These are phyloP conservation scores for Elgonia sp. DNA, from an alignment of 2,888 invertebrate genomes.

Conservation along the genomic window DNA sequence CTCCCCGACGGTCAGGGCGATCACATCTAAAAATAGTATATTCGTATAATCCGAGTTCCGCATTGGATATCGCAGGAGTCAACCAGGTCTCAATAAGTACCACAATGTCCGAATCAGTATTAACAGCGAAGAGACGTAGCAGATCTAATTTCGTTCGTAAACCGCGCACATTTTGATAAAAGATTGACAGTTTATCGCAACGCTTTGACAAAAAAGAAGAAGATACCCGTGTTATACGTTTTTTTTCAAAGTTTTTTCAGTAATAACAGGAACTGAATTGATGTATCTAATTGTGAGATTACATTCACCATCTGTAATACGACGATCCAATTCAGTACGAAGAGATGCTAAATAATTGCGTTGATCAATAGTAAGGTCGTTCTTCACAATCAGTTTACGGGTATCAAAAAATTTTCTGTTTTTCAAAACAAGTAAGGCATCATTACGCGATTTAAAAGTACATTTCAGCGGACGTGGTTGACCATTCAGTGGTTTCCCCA, in stretches of 20 bases:
- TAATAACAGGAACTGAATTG: too few relatives aligned
- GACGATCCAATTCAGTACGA: background rate
- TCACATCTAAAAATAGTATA: background rate
- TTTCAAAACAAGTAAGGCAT: background rate
- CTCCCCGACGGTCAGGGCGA: background rate
- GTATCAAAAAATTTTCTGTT: background rate
- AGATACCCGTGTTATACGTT: background rate
- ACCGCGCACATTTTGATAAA: background rate
- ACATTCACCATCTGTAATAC: background rate
- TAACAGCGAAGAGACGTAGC: background rate
- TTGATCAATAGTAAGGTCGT: background rate
- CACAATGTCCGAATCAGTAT: background rate
- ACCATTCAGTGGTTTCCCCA: too few relatives aligned
- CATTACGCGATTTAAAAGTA: background rate
- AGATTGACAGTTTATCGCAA: background rate
- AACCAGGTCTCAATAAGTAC: background rate
- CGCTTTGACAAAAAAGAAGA: background rate
- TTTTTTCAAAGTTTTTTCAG: background rate
- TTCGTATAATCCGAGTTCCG: background rate
- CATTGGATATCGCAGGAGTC: background rate
- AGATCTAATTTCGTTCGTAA: background rate
- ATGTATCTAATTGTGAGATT: too few relatives aligned
- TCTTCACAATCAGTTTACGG: background rate
- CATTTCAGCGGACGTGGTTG: too few relatives aligned
- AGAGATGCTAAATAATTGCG: background rate